phyloP scores from a whole-genome alignment of 2,888 invertebrate genomes.

The Caenorhabditis becei region DNA sequence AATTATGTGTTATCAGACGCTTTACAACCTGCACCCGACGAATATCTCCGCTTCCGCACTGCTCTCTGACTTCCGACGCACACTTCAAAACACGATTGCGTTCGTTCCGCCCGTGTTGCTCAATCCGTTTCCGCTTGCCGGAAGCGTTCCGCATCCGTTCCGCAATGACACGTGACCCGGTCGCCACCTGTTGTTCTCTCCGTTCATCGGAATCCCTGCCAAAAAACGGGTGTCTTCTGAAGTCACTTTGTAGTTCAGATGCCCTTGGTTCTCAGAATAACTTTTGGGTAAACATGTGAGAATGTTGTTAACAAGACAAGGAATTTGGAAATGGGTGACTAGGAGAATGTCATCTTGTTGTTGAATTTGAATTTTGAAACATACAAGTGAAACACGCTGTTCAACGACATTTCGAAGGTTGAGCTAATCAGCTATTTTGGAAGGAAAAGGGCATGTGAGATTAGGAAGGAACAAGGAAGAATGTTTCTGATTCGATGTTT shows the following conservation, averaged over 20 bases:
- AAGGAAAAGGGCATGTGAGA: background rate
- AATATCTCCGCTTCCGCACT: slow-evolving; percentile 11
- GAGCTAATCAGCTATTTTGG: slow-evolving; percentile 15
- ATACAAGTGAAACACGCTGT: no score
- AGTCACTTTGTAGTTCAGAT: background rate
- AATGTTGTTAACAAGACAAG: background rate
- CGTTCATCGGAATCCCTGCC: background rate
- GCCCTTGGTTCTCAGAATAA: slow-evolving; percentile 20
- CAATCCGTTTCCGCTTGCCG: background rate
- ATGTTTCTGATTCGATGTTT: no score
- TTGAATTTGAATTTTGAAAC: background rate
- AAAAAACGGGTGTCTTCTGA: slow-evolving; percentile 17
- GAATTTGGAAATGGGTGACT: background rate
- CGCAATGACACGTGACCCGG: background rate
- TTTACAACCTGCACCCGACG: slow-evolving; percentile 40
- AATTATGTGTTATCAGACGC: slow-evolving; percentile 35
- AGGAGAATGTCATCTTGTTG: slow-evolving; percentile 14
- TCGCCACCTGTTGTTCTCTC: background rate
- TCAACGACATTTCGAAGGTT: background rate
- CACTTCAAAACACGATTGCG: slow-evolving; percentile 15
- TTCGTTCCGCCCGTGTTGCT: slow-evolving; percentile 29
- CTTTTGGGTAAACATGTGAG: background rate
- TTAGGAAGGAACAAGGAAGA: no score
- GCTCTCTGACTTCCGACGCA: slow-evolving; percentile 17
- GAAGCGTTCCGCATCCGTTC: slow-evolving; percentile 5